Base-by-base conservation (phyloP, 2,888 invertebrate genomes). In the Resseliella maxima region DNA sequence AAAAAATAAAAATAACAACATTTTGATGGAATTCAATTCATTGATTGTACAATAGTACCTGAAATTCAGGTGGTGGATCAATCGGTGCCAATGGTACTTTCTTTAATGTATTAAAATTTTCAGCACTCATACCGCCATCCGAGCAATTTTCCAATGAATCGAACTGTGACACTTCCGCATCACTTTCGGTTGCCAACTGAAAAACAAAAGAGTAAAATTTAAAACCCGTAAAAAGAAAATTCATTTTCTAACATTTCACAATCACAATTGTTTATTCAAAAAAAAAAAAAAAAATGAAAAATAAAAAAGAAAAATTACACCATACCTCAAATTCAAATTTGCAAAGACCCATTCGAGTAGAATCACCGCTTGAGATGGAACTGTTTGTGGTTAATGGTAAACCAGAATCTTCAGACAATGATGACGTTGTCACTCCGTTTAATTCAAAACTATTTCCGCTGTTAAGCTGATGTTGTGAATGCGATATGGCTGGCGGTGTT, bases 31-130 rank as follows among this genome's bases (percentile, higher is more conserved):
- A 54, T 36, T 87, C 87, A 86, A n/a, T n/a, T n/a, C n/a, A n/a
- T n/a, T n/a, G n/a, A n/a, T n/a, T n/a, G n/a, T n/a, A n/a, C n/a
- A n/a, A n/a, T n/a, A n/a, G n/a, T 90, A 92, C 96, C 92, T 96
- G 96, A 91, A 96, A 97, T 90, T 97, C 96, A 24, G 94, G 95
- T 24, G 97, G 97, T 87, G 97, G 97, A 89, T 96, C 96, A 88
- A 96, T 96, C 89, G 88, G 92, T 86, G 94, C 94, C 89, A 93
- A 93, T 15, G 95, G 95, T 36, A 95, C 95, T 91, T 96, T 96
- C 89, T 96, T 96, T 87, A 96, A 92, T 1, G 96, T 96, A 90
- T 95, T 96, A 89, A 96, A 96, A 91, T 95, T 95, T 90, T 95
- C 95, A 21, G 95, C 94, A 88, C 95, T 94, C 94, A 96, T 95